A percentile compares a stretch with the other conserved stretches of the same genome.
These are phyloP conservation scores for Drosophila teissieri DNA, from an alignment of 1,140 invertebrate genomes.

Conservation along the genomic window DNA sequence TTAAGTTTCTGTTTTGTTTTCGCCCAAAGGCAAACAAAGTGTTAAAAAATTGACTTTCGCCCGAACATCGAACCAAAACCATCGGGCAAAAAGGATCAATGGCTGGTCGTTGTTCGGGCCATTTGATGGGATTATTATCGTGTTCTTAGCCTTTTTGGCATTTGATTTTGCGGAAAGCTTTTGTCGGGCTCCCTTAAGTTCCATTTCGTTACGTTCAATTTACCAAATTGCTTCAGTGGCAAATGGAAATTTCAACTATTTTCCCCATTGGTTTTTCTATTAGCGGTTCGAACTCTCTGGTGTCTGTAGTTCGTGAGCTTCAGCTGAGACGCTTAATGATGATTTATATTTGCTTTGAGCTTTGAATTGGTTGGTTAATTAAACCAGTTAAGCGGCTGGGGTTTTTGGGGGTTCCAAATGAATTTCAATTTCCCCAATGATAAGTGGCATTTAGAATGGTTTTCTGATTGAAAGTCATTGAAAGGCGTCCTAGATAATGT, in stretches of 20 bases:
- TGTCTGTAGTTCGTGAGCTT: slow-evolving; percentile 11
- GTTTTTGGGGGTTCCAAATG: slow-evolving; percentile 30
- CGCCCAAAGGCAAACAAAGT: slow-evolving; percentile 63
- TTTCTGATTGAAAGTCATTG: slow-evolving; percentile 50
- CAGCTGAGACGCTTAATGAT: slow-evolving; percentile 52
- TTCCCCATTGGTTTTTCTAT: slow-evolving; percentile 40
- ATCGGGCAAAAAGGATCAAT: slow-evolving; percentile 30
- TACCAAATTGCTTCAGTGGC: slow-evolving; percentile 67
- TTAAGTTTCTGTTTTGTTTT: slow-evolving; percentile 65
- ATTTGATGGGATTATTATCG: slow-evolving; percentile 81
- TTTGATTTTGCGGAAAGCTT: slow-evolving; percentile 68
- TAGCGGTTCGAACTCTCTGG: slow-evolving; percentile 16
- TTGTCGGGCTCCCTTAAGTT: slow-evolving; percentile 31
- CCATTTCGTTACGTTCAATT: slow-evolving; percentile 75
- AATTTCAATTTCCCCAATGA: slow-evolving; percentile 59
- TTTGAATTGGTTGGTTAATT: slow-evolving; percentile 56
- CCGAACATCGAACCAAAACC: neutral
- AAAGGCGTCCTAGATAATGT: slow-evolving; percentile 41
- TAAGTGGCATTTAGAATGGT: slow-evolving; percentile 50
- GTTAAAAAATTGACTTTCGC: slow-evolving; percentile 79
- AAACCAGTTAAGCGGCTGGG: slow-evolving; percentile 10
- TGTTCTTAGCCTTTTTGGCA: slow-evolving; percentile 73
- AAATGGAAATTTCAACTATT: slow-evolving; percentile 74
- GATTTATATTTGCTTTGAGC: slow-evolving; percentile 65
- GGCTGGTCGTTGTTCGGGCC: slow-evolving; percentile 47